Evolutionary conservation across 2,888 invertebrate genomes (phyloP), one percentile per base, ranked within the genome.

Genomic region (Papilio gigon): DNA sequence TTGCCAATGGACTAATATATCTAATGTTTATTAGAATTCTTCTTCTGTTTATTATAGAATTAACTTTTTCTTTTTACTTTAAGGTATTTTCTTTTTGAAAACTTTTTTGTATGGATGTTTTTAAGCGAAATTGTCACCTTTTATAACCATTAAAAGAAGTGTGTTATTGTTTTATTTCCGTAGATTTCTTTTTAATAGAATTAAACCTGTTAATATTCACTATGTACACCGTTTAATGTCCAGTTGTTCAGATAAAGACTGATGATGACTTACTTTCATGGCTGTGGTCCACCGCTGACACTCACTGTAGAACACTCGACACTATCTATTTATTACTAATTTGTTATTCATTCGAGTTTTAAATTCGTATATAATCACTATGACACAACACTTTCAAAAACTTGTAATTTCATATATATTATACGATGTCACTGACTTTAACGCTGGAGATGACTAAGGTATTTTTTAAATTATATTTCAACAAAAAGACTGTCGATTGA

Each of bases 241-340:
- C n/a, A n/a, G n/a, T n/a, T n/a, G n/a, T n/a, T n/a, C n/a, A n/a
- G n/a, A 50, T 50, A 8, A 25, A 56, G 9, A 30, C 17, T n/a
- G n/a, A 56, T 30, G 53, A 25, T 25, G 59, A 67, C 67, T 67
- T 67, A 67, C 67, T 67, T 67, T 61, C 67, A 67, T 67, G 61
- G 53, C 22, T 61, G 50, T 66, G 17, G 66, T 61, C 27, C 25
- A 60, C 27, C 27, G 65, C 65, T 67, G 61, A 37, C 67, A 61
- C 67, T 47, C 61, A 67, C 61, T 67, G n/a, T 25, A 37, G 14
- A 25, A 37, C 50, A 53, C 61, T 61, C 25, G 14, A 47, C 20
- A 56, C 27, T 11, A 47, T 60, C 12, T 40, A 27, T 62, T 62
- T 62, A 47, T 27, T 62, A 25, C 47, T n/a, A 27, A 17, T 20